phyloP scores from a whole-genome alignment of 2,888 invertebrate species.

The Epicampocera succincta region DNA sequence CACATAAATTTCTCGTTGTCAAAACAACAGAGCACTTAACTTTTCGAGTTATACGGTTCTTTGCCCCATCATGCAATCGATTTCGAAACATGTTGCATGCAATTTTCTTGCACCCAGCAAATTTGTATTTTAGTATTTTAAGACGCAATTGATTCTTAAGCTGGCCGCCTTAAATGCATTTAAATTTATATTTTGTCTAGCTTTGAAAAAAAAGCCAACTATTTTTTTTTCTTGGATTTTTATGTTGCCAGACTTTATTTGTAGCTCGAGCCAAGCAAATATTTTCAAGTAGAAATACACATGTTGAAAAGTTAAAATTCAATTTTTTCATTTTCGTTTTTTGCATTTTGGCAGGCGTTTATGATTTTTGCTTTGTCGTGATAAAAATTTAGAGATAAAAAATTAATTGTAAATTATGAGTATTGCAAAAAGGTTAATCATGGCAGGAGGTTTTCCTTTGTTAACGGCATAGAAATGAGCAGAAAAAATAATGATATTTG shows the following conservation, averaged over 20 bases:
- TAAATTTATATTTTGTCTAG: conserved; percentile 8
- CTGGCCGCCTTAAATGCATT: conserved; percentile 2
- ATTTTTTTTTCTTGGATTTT: conserved; percentile 14
- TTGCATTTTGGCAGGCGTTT: conserved; percentile 56
- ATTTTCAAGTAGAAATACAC: background rate
- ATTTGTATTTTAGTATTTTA: no score
- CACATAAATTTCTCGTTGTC: no score
- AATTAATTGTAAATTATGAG: conserved; percentile 67
- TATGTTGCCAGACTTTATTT: conserved; percentile 1
- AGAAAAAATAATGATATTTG: background rate
- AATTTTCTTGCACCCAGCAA: no score
- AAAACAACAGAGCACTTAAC: no score
- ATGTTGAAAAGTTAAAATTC: background rate
- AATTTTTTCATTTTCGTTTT: conserved; percentile 6
- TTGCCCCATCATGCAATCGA: no score
- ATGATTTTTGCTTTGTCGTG: conserved; percentile 52
- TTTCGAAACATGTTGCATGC: no score
- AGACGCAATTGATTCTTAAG: no score
- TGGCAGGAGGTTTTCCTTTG: conserved; percentile 55
- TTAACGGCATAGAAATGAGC: conserved; percentile 4
- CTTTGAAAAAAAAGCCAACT: conserved; percentile 9
- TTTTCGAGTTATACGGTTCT: no score
- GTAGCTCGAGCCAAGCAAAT: background rate
- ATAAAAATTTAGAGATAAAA: conserved; percentile 51
- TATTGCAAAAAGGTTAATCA: conserved; percentile 63